Percentiles rank a stretch among this genome's conserved stretches.
Evolutionary conservation across 2,113 vertebrate species (phyloP).

Genomic region (Heloderma charlesbogerti): DNA sequence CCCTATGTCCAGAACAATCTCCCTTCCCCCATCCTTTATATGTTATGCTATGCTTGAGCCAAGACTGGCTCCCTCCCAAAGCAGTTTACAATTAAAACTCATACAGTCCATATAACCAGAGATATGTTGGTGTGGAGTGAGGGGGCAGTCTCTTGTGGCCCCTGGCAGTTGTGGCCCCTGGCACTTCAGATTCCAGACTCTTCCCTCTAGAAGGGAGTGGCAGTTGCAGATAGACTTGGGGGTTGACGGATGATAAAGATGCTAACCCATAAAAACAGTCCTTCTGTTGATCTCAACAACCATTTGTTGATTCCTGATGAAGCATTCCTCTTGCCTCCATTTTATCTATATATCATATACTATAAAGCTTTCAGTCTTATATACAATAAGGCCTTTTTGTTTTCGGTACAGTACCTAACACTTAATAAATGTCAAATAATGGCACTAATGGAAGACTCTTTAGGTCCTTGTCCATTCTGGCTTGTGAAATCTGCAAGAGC

Average conservation of each 20-base stretch:
- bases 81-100: not conserved
- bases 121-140: not conserved
- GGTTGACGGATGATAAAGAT: not conserved
- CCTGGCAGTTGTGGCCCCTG: not conserved
- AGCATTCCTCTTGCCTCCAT: not conserved
- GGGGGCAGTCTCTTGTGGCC: not conserved
- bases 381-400: not conserved
- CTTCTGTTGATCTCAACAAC: not conserved
- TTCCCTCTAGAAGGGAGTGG: not conserved
- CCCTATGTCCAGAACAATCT: not conserved
- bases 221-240: not conserved
- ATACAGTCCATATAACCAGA: too few species aligned
- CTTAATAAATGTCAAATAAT: not conserved
- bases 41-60: not conserved
- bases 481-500: too few species aligned
- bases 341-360: not conserved
- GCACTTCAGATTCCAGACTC: not conserved
- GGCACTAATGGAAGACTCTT: not conserved
- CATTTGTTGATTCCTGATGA: not conserved
- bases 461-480: too few species aligned
- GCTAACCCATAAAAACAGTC: not conserved
- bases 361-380: not conserved
- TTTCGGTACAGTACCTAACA: too few species aligned
- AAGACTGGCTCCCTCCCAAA: not conserved
- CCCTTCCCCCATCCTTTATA: not conserved